phyloP scores from a whole-genome alignment of 2,113 vertebrate genomes.

The Pygoscelis antarcticus region DNA sequence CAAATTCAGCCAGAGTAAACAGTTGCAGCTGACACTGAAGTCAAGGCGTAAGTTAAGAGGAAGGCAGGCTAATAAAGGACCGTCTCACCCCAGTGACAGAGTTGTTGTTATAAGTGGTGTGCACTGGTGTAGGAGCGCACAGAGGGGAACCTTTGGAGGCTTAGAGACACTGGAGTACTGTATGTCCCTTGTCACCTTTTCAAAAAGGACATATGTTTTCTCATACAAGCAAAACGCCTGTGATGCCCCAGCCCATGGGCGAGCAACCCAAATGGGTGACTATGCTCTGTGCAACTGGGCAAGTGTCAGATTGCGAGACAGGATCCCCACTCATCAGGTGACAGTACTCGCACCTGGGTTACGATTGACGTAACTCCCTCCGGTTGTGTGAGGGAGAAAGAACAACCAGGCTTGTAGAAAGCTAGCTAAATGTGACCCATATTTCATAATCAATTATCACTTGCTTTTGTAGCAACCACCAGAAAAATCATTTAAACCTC shows the following conservation, averaged over 20 bases:
- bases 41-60: background rate
- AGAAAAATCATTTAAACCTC: background rate
- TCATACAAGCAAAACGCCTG: background rate
- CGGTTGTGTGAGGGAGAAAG: background rate
- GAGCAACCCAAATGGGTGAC: background rate
- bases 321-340: background rate
- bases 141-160: background rate
- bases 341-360: background rate
- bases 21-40: background rate
- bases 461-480: background rate
- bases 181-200: background rate
- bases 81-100: background rate
- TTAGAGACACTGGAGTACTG: background rate
- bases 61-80: background rate
- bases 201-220: background rate
- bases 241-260: background rate
- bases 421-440: background rate
- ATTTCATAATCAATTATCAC: background rate
- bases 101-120: background rate
- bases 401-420: background rate
- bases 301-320: background rate
- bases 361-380: background rate
- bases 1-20: conserved; percentile 9
- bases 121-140: background rate
- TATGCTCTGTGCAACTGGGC: background rate